Conservation (phyloP, 2,888 invertebrate genomes). For the Rhopalosiphum nymphaeae region DNA sequence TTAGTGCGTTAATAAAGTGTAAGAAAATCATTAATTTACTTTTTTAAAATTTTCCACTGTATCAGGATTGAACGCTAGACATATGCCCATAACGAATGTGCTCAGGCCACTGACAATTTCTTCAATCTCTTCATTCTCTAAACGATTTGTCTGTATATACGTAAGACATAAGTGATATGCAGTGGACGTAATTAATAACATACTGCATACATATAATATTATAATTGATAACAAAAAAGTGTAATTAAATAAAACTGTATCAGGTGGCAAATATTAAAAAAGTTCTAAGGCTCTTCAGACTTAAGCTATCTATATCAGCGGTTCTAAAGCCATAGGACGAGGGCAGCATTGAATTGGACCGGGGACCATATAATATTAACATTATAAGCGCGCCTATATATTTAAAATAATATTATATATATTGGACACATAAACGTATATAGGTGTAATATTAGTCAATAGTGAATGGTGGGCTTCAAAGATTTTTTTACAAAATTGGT, state of each 20-base stretch:
- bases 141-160: slow-evolving; percentile 77
- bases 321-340: too few relatives aligned
- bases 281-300: not conserved
- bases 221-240: slow-evolving; percentile 38
- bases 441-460: too few relatives aligned
- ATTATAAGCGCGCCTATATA: too few relatives aligned
- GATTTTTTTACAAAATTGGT: too few relatives aligned
- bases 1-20: not conserved
- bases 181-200: not conserved
- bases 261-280: not conserved
- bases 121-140: slow-evolving; percentile 93
- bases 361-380: too few relatives aligned
- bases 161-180: not conserved
- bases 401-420: too few relatives aligned
- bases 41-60: slow-evolving; percentile 81
- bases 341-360: too few relatives aligned
- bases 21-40: slow-evolving; percentile 69
- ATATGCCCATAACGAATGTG: slow-evolving; percentile 93
- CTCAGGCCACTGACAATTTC: slow-evolving; percentile 88
- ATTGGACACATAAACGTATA: too few relatives aligned
- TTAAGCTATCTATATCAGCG: too few relatives aligned
- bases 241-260: not conserved
- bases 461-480: too few relatives aligned
- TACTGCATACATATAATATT: slow-evolving; percentile 11
- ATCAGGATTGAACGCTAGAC: slow-evolving; percentile 90